Conservation (phyloP, 1,140 invertebrate genomes). For the Heliconius congener region DNA sequence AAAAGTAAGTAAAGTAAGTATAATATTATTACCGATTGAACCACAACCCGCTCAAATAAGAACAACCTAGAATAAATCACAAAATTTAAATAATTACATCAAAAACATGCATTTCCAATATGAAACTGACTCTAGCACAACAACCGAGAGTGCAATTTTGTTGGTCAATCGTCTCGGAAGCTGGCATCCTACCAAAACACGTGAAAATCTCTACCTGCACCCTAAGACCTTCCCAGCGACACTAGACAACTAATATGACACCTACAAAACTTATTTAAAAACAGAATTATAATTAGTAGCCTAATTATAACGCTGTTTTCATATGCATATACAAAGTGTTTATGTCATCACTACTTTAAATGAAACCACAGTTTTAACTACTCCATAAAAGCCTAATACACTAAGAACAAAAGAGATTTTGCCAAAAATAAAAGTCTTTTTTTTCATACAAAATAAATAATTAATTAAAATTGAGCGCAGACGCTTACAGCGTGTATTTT, state of each 20-base stretch:
- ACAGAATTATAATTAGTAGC: background rate
- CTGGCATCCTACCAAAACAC: conserved; percentile 29
- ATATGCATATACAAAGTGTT: too few species aligned
- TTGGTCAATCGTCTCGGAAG: conserved; percentile 10
- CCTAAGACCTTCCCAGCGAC: conserved; percentile 11
- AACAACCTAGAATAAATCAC: background rate
- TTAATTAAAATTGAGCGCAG: too few species aligned
- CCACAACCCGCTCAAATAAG: background rate
- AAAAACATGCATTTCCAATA: background rate
- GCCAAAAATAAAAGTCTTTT: too few species aligned
- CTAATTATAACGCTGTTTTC: too few species aligned
- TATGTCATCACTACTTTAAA: too few species aligned
- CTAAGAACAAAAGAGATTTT: too few species aligned
- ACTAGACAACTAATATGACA: background rate
- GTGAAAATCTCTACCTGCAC: conserved; percentile 10
- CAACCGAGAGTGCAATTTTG: background rate
- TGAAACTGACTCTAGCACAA: background rate
- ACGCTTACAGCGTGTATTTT: too few species aligned
- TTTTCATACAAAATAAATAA: too few species aligned
- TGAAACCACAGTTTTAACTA: too few species aligned
- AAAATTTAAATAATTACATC: background rate
- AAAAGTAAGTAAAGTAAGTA: too few species aligned
- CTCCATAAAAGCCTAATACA: too few species aligned
- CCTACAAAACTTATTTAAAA: background rate
- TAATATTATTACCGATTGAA: too few species aligned